Evolutionary conservation across 2,797 vertebrate genomes (phyloP), one percentile per base, ranked within the genome.

Genomic region (Urosaurus nigricauda): DNA sequence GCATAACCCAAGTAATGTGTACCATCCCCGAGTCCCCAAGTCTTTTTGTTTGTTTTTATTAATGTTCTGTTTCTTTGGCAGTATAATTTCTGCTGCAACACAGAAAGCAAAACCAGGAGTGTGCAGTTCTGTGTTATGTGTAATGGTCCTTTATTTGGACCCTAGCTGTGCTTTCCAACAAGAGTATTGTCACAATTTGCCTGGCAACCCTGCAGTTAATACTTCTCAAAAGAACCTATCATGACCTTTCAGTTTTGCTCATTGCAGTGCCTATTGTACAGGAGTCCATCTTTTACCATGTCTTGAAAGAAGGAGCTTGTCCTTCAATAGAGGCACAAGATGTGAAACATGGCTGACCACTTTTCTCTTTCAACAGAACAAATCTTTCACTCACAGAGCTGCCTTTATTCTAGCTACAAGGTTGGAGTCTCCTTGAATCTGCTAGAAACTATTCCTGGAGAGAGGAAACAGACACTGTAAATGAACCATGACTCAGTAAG

Each of bases 381-480:
- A 95, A 94, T 90, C 94, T 92, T 90, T 93, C 94, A 91, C 90
- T 96, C 87, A 97, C 96, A 97, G 96, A 96, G 95, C 95, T 90
- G 94, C 95, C 96, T 97, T 97, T 97, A 96, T 97, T 96, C 94
- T 90, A 93, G 89, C 94, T 94, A 94, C 92, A 97, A 96, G 85
- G 94, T 96, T 91, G 88, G 94, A 95, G 94, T 88, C 96, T 97
- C 96, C 95, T 95, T 96, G 94, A 97, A 96, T 96, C 96, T 96
- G 94, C 95, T 97, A 96, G 96, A 96, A 97, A 95, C 85, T 94
- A 92, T 96, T 96, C 96, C 94, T 37, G 87, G 95, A 96, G 96
- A 96, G 95, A 96, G 96, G 95, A 97, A 97, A 95, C 96, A 97
- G 97, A 96, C 96, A 96, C 93, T 96, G 95, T 96, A 97, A 97